phyloP scores from a whole-genome alignment of 2,888 invertebrate species.

The Bembecia ichneumoniformis region DNA sequence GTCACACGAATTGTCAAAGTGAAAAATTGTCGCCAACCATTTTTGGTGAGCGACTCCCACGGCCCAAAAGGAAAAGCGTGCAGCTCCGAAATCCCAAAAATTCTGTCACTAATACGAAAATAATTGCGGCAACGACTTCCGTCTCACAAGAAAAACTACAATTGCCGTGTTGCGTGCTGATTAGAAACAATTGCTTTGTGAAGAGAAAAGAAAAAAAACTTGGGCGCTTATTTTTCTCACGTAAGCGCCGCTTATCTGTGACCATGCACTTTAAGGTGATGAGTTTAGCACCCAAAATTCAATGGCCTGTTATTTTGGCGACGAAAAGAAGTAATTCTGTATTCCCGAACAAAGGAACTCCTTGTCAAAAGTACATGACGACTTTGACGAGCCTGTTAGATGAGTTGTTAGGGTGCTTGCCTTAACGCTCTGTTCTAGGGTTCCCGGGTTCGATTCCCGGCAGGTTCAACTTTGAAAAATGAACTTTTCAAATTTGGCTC shows the following conservation, averaged over 20 bases:
- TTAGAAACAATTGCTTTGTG: slow-evolving; percentile 43
- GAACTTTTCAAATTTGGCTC: too few relatives aligned
- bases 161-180: slow-evolving; percentile 55
- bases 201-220: slow-evolving; percentile 28
- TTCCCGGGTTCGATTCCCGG: too few relatives aligned
- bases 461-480: too few relatives aligned
- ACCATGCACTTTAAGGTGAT: background rate
- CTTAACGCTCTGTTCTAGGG: too few relatives aligned
- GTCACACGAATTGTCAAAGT: slow-evolving; percentile 5
- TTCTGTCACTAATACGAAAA: slow-evolving; percentile 59
- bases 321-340: background rate
- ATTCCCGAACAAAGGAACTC: background rate
- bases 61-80: background rate
- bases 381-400: too few relatives aligned
- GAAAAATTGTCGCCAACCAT: slow-evolving; percentile 3
- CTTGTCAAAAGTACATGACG: background rate
- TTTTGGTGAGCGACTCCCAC: slow-evolving; percentile 1
- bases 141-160: slow-evolving; percentile 51
- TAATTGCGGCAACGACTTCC: slow-evolving; percentile 58
- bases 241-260: background rate
- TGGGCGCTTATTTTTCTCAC: background rate
- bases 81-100: slow-evolving; percentile 30
- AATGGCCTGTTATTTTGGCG: background rate
- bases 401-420: too few relatives aligned
- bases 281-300: background rate